Percentiles rank a stretch among this genome's conserved stretches.
Evolutionary conservation across 2,113 vertebrate species (phyloP).

Genomic region (Oostethus manadensis): DNA sequence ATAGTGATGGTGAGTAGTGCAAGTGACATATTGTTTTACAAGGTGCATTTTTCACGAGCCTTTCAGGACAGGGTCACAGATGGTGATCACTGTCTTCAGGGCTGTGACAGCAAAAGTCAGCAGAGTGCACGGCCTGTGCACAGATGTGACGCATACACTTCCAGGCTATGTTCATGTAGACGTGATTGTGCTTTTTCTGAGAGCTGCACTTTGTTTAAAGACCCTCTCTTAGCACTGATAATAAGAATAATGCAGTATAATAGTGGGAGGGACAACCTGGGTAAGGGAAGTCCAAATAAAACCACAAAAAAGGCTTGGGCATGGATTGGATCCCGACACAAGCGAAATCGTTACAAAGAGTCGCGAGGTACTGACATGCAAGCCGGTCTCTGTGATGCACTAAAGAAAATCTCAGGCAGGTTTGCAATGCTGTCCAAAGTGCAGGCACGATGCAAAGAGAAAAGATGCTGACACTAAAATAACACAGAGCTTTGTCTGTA

Average conservation of each 20-base stretch:
- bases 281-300: too few relatives aligned
- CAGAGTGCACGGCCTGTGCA: too few relatives aligned
- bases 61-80: slow-evolving; percentile 17
- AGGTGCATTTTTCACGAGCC: slow-evolving; percentile 5
- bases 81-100: background rate
- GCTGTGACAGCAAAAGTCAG: slow-evolving; percentile 14
- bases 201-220: slow-evolving; percentile 12
- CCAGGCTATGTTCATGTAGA: slow-evolving; percentile 15
- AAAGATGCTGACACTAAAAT: too few relatives aligned
- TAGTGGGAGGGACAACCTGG: background rate
- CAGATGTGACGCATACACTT: slow-evolving; percentile 20
- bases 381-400: background rate
- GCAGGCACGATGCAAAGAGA: too few relatives aligned
- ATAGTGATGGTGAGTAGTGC: background rate
- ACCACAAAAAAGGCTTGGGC: slow-evolving; percentile 9
- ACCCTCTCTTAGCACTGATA: background rate
- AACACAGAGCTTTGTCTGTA: too few relatives aligned
- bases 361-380: background rate
- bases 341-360: slow-evolving; percentile 4
- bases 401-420: background rate
- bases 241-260: background rate
- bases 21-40: slow-evolving; percentile 1
- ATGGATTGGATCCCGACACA: slow-evolving; percentile 13
- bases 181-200: slow-evolving; percentile 20
- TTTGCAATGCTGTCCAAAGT: too few relatives aligned